A percentile compares a stretch with the other conserved stretches of the same genome.
Conservation (phyloP, 2,888 invertebrate species). For the Agrotis puta region DNA sequence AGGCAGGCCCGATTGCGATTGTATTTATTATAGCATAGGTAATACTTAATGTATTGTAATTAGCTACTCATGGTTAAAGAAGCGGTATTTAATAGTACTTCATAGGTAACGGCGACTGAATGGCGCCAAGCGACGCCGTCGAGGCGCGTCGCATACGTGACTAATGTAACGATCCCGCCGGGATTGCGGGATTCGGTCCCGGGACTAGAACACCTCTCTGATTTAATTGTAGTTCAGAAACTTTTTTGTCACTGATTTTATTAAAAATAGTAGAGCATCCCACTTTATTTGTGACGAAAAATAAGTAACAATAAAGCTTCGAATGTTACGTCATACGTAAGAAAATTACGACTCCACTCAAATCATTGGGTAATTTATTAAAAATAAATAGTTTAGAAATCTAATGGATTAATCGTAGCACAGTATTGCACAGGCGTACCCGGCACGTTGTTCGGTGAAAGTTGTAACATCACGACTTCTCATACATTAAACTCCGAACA, state of each 20-base stretch:
- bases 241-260: background rate
- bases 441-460: conserved; percentile 87
- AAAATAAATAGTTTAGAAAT: conserved; percentile 65
- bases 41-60: conserved; percentile 66
- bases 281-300: background rate
- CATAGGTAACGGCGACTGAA: conserved; percentile 69
- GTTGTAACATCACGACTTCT: conserved; percentile 87
- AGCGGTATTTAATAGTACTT: conserved; percentile 68
- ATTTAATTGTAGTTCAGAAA: conserved; percentile 27
- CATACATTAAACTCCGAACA: conserved; percentile 84
- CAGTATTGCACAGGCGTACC: conserved; percentile 68
- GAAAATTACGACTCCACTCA: conserved; percentile 17
- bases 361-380: conserved; percentile 55
- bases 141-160: conserved; percentile 76
- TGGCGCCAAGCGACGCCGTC: conserved; percentile 74
- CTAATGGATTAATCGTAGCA: conserved; percentile 63
- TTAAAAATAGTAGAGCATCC: background rate
- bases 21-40: conserved; percentile 28
- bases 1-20: conserved; percentile 18
- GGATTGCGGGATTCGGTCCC: conserved; percentile 64
- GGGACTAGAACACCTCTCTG: conserved; percentile 32
- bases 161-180: conserved; percentile 72
- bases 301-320: conserved; percentile 3
- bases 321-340: conserved; percentile 24
- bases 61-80: conserved; percentile 68